A percentile compares a stretch with the other conserved stretches of the same genome.
Evolutionary conservation across 2,113 vertebrate species (phyloP).

Genomic region (Alouatta palliata): DNA sequence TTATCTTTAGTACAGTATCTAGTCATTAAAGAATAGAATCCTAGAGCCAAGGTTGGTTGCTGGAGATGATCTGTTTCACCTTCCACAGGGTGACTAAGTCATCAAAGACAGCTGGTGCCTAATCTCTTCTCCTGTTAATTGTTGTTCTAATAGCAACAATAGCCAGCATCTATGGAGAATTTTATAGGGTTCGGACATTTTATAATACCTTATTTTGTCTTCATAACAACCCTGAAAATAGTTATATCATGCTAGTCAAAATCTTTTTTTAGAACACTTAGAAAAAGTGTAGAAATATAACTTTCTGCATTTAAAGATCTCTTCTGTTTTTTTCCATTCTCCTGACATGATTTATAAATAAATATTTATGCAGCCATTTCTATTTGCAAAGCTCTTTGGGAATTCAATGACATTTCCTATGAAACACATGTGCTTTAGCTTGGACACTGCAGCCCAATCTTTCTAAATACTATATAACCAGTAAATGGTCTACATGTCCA

Average conservation of each 20-base stretch:
- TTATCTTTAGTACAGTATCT: background rate
- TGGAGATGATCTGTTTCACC: background rate
- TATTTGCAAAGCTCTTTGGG: background rate
- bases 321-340: background rate
- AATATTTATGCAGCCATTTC: background rate
- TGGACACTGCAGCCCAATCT: background rate
- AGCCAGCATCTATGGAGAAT: background rate
- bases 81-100: background rate
- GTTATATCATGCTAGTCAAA: background rate
- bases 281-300: background rate
- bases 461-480: background rate
- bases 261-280: background rate
- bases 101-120: background rate
- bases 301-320: background rate
- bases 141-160: background rate
- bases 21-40: background rate
- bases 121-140: background rate
- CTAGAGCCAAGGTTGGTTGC: background rate
- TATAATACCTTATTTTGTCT: background rate
- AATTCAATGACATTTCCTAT: background rate
- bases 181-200: background rate
- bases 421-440: background rate
- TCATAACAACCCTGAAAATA: background rate
- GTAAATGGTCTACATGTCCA: background rate
- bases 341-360: background rate